Base-by-base conservation (phyloP, 2,888 invertebrate species). In the Thera obeliscata region DNA sequence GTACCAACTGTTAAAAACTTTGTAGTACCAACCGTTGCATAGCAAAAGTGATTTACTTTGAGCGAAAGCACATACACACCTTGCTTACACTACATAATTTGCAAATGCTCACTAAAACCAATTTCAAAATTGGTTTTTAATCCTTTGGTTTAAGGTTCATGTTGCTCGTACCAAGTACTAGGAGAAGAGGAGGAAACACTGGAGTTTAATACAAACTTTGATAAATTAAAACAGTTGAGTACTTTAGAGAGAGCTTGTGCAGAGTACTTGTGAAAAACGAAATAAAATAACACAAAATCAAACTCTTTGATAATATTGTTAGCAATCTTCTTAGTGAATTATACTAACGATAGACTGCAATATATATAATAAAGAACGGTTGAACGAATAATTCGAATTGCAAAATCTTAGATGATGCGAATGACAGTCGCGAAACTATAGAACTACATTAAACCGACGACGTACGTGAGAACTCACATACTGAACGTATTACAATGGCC, bases 31-130 rank as follows among this genome's bases (percentile, higher is more conserved):
- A 58, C 56, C 57, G 61, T 61, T 36, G 22, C 46, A 61, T 22
- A 57, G 60, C 41, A 61, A 64, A 69, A 62, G 49, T 54, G 9
- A 2, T 64, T 65, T 56, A 58, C 50, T 56, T 65, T 67, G 38
- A 67, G 61, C 59, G 9, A 22, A 64, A 66, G 36, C 56, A 62
- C 59, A 62, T 38, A 50, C 57, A n/a, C 33, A 38, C 50, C 50
- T 46, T 58, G 49, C 54, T 41, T 43, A 61, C 60, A 63, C 22
- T 58, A 58, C 61, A 70, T 59, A 36, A 64, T 52, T 64, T 46
- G 46, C 50, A 61, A 52, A 38, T 48, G 46, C 58, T 50, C 11
- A 55, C 41, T 33, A 33, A 48, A 55, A 52, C 43, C 52, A 52
- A 43, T 46, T 22, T 46, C 35, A 35, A 60, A 38, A 56, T 64